Evolutionary conservation across 2,113 vertebrate genomes (phyloP).

Genomic region (Otus sunia): DNA sequence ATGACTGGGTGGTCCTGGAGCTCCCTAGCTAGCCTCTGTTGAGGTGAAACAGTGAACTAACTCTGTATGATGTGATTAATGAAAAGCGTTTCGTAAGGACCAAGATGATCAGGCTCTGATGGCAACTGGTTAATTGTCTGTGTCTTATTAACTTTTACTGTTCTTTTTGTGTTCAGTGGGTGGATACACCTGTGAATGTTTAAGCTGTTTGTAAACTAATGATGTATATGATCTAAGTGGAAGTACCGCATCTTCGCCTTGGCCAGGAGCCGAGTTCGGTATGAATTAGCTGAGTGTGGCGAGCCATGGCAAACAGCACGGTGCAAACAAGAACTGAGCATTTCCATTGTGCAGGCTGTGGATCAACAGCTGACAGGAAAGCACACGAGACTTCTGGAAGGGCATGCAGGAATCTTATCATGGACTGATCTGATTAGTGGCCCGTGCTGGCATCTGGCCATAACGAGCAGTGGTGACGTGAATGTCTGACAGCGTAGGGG

Average conservation of each 20-base stretch:
- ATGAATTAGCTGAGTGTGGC: neutral
- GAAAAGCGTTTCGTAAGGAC: neutral
- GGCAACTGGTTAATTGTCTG: neutral
- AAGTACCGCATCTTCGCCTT: neutral
- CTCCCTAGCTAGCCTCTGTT: neutral
- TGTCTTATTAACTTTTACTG: neutral
- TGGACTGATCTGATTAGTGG: conserved; percentile 37
- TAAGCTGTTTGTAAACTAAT: neutral
- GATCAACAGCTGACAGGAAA: neutral
- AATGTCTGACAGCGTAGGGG: neutral
- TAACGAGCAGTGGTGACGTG: neutral
- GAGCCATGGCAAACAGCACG: neutral
- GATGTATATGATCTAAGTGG: neutral
- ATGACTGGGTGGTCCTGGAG: neutral
- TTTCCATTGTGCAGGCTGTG: neutral
- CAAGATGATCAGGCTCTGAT: neutral
- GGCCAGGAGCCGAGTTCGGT: neutral
- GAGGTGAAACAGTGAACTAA: neutral
- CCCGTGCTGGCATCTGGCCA: neutral
- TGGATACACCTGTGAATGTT: neutral
- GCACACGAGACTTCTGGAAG: neutral
- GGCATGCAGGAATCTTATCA: neutral
- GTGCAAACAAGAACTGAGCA: neutral
- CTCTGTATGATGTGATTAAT: neutral
- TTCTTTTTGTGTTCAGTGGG: neutral